Evolutionary conservation across 2,113 vertebrate species (phyloP).

Genomic region (Toxostoma redivivum): DNA sequence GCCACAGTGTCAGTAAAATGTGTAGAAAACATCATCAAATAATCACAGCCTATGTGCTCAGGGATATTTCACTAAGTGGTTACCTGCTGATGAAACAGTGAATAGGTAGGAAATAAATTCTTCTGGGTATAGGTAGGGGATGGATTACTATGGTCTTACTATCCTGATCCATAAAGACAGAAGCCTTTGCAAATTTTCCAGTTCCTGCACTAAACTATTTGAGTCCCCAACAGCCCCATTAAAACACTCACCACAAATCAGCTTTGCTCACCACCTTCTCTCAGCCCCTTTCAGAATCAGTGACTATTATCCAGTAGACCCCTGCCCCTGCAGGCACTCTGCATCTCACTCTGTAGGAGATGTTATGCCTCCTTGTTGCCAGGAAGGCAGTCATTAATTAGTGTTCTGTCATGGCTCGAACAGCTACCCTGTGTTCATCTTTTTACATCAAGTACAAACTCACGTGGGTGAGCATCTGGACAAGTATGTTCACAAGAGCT

Average conservation of each 20-base stretch:
- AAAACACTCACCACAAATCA: conserved; percentile 22
- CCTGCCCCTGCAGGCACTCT: neutral
- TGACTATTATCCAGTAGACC: conserved; percentile 6
- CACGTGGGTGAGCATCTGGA: neutral
- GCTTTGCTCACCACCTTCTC: conserved; percentile 35
- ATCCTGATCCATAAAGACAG: conserved; percentile 2
- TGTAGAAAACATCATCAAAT: neutral
- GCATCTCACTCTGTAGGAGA: conserved; percentile 5
- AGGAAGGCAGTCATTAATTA: neutral
- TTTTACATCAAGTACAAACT: neutral
- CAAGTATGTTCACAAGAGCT: neutral
- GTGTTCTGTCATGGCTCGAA: neutral
- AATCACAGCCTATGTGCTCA: neutral
- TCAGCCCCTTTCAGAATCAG: conserved; percentile 11
- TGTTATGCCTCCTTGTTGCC: neutral
- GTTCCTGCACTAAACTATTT: conserved; percentile 36
- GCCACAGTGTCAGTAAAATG: neutral
- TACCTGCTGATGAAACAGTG: neutral
- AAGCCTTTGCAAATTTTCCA: conserved; percentile 14
- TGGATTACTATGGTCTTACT: neutral
- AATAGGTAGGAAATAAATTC: neutral
- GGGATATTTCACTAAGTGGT: neutral
- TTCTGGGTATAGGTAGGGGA: neutral
- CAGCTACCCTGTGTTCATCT: neutral
- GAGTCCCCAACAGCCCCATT: neutral